Evolutionary conservation across 1,140 invertebrate genomes (phyloP), one percentile per base, ranked within the genome.

Genomic region (Papilio machaon): DNA sequence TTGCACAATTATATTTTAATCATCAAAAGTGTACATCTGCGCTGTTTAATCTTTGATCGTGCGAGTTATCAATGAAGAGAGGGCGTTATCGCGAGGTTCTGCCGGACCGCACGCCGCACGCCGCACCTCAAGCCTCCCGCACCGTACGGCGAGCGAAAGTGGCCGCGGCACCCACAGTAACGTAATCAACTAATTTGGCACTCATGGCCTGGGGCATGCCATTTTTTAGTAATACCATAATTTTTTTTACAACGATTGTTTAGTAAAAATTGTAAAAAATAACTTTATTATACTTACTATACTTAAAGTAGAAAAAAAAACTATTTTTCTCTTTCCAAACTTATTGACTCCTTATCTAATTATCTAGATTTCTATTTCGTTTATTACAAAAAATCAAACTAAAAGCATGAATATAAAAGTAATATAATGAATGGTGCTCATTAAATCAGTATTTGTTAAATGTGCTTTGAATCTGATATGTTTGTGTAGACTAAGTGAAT

Each of bases 51-150:
- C 87, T 90, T 74, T 87, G 87, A 2, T 6, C 38, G 76, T 54
- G 81, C 85, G 84, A 85, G 88, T 90, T 91, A 91, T 91, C 90
- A 91, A 91, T 91, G 89, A 89, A 91, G 89, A 90, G 87, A 81
- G 83, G 87, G 86, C 74, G 74, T 76, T 76, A 76, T 76, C 74
- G 11, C 19, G 23, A 76, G 74, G 47, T 47, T 52, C 19, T 76
- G 43, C 17, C 4, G 52, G 52, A 6, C 52, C 15, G 54, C 54
- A 58, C 54, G 17, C 17, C 17, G 54, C 54, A n/a, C 7, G 17
- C 17, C 17, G 54, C 54, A n/a, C 7, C 54, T 2, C 49, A 15
- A 15, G 49, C 13, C 49, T 13, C 13, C 49, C 15, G 49, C 15
- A 15, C 49, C 1, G 7, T 2, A 17, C 15, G 54, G 81, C 83